Evolutionary conservation across 2,888 invertebrate species (phyloP).

Genomic region (Branchellion lobata): DNA sequence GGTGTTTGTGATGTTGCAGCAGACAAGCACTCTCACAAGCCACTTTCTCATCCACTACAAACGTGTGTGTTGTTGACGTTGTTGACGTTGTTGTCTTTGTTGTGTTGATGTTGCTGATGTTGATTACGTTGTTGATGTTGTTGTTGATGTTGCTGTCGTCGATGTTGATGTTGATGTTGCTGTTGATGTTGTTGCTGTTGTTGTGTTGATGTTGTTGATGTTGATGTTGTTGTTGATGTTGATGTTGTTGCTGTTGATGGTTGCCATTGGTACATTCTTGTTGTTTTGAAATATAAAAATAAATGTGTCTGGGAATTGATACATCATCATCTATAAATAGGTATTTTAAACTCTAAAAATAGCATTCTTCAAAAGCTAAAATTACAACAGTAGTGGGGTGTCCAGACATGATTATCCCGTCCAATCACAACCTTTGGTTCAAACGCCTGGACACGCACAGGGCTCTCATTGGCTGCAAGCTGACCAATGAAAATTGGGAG

Average conservation of each 20-base stretch:
- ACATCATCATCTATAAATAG: too few species aligned
- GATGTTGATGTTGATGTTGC: not conserved
- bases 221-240: conserved; percentile 9
- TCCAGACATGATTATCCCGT: conserved; percentile 41
- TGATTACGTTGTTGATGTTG: not conserved
- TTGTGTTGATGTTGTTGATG: not conserved
- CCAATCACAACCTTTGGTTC: conserved; percentile 43
- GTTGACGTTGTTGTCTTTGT: conserved; percentile 14
- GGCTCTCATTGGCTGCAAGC: conserved; percentile 45
- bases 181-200: conserved; percentile 10
- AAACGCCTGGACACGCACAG: conserved; percentile 35
- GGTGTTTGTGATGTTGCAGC: not conserved
- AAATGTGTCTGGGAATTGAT: too few species aligned
- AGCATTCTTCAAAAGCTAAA: too few species aligned
- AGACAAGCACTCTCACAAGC: not conserved
- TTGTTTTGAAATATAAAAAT: too few species aligned
- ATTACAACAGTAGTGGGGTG: conserved; percentile 48
- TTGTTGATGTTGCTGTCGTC: not conserved
- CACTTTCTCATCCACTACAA: conserved; percentile 49
- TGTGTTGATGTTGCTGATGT: not conserved
- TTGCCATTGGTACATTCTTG: not conserved
- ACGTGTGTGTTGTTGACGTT: conserved; percentile 37
- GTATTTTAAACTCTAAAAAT: too few species aligned
- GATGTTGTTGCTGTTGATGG: not conserved
- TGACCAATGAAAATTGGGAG: conserved; percentile 43